Evolutionary conservation across 2,888 invertebrate species (phyloP), one percentile per base, ranked within the genome.

Genomic region (Eledona agricola): DNA sequence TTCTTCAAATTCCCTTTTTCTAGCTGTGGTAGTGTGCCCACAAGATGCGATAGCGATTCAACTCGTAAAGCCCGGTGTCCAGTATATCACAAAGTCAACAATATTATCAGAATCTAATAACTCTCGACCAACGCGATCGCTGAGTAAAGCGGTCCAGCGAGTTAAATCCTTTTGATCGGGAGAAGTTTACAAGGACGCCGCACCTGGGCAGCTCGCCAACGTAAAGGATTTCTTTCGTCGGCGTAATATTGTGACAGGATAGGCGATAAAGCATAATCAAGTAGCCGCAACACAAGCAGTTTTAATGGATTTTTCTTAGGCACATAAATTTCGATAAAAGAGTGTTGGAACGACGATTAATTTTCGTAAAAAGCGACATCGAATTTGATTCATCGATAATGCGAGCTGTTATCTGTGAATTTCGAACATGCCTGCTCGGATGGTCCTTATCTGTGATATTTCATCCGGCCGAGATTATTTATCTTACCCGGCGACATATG

Each of bases 231-330:
- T 64, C 66, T 65, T 63, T 64, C 63, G 64, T 63, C 67, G 67
- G 64, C 59, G 65, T 65, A 67, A 66, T 66, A 67, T 69, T 69
- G 67, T 68, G 70, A 70, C 69, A 70, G 67, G 59, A 62, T 53
- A 55, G 65, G 67, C 57, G 67, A 70, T 70, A 70, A 70, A 70
- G 58, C 66, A 70, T 70, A 70, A 70, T 70, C 69, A 70, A 69
- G 70, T 68, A 68, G 70, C 69, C 55, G 60, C 59, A 64, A 54
- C 62, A 68, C 67, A 69, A 69, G 64, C 59, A 65, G 59, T 63
- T 63, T 65, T 63, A 67, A 67, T 66, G 63, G 63, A 59, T 58
- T 62, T 66, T 64, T 63, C 59, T 58, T 49, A 63, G 60, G 59
- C 59, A 60, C 64, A 65, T 66, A 67, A 67, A 67, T 67, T 62